Evolutionary conservation across 2,113 vertebrate genomes (phyloP).

Genomic region (Lophura nycthemera): DNA sequence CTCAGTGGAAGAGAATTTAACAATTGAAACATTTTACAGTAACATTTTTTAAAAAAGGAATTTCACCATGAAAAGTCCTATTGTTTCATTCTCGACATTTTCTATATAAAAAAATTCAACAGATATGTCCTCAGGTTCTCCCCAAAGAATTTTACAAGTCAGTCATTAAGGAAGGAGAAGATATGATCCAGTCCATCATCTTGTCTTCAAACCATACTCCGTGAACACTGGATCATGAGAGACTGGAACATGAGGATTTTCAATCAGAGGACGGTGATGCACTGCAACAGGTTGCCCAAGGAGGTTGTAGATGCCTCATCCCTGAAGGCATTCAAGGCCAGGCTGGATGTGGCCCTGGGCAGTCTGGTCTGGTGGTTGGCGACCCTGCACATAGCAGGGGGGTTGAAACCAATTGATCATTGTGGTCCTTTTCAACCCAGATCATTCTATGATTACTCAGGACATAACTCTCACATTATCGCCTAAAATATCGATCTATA

Average conservation of each 20-base stretch:
- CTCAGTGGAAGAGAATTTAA: background rate
- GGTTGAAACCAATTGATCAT: no score
- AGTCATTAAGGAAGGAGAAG: background rate
- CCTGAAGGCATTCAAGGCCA: no score
- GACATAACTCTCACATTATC: background rate
- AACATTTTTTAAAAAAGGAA: background rate
- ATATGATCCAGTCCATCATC: background rate
- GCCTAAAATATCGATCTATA: background rate
- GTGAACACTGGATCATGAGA: background rate
- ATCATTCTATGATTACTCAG: background rate
- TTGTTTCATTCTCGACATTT: background rate
- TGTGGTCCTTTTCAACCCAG: no score
- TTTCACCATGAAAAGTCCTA: background rate
- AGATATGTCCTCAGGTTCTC: background rate
- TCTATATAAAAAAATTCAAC: background rate
- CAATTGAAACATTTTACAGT: background rate
- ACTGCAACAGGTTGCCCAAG: no score
- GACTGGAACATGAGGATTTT: background rate
- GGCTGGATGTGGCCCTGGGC: no score
- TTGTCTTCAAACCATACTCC: background rate
- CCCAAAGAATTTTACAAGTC: background rate
- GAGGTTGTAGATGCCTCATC: no score
- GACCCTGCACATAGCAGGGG: no score
- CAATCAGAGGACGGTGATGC: no score
- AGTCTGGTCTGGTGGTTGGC: no score